Percentiles rank a stretch among this genome's conserved stretches.
These are phyloP conservation scores for Ectobius pallidus DNA, from an alignment of 2,888 invertebrate genomes.

Conservation along the genomic window DNA sequence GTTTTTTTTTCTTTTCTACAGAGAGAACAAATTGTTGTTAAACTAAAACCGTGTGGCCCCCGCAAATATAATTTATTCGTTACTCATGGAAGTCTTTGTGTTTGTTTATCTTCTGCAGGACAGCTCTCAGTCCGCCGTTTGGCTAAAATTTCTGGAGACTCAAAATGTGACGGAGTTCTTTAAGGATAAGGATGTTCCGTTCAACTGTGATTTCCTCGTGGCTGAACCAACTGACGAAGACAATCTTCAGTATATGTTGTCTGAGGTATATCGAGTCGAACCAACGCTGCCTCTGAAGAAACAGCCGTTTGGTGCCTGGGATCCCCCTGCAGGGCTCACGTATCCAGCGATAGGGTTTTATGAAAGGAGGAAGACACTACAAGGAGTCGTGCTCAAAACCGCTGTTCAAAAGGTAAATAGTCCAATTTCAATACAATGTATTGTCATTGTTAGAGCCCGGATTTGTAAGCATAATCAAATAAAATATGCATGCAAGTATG, in stretches of 20 bases:
- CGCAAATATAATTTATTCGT: too few relatives aligned
- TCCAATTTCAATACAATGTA: too few relatives aligned
- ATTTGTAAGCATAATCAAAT: too few relatives aligned
- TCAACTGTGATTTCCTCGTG: not conserved
- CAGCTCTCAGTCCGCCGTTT: too few relatives aligned
- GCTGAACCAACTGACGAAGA: too few relatives aligned
- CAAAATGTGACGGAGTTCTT: not conserved
- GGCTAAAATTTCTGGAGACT: not conserved
- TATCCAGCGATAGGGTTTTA: not conserved
- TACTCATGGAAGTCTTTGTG: too few relatives aligned
- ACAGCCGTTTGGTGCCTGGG: not conserved
- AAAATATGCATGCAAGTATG: too few relatives aligned
- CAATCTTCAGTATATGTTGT: not conserved
- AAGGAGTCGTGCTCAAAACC: not conserved
- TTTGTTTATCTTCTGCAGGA: too few relatives aligned
- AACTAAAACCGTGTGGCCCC: too few relatives aligned
- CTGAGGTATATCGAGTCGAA: not conserved
- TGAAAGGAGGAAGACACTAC: not conserved
- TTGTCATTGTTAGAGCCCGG: too few relatives aligned
- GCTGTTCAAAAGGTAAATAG: not conserved
- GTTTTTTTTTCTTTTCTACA: too few relatives aligned
- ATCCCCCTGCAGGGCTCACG: not conserved
- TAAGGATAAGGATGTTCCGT: not conserved
- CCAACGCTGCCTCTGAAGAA: not conserved
- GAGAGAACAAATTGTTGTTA: too few relatives aligned